A percentile compares a stretch with the other conserved stretches of the same genome.
phyloP scores from a whole-genome alignment of 2,113 vertebrate genomes.

The Bostrychus sinensis region DNA sequence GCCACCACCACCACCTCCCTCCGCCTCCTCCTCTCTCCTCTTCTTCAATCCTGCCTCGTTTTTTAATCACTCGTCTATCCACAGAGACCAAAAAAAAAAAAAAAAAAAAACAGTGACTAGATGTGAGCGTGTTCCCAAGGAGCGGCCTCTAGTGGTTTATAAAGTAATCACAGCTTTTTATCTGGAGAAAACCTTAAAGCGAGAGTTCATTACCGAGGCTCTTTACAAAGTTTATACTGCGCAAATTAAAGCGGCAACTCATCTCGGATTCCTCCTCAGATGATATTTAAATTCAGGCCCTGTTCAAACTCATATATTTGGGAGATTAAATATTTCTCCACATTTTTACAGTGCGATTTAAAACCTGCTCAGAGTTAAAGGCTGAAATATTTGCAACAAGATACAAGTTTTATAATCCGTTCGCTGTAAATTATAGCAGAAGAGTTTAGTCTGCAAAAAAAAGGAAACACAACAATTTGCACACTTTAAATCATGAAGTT shows the following conservation, averaged over 20 bases:
- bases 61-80: conserved; percentile 21
- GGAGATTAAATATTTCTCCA: not conserved
- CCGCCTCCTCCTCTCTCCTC: conserved; percentile 18
- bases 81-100: not conserved
- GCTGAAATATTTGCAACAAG: not conserved
- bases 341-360: not conserved
- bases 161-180: conserved; percentile 6
- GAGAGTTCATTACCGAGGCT: not conserved
- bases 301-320: not conserved
- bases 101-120: not conserved
- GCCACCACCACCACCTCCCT: conserved; percentile 47
- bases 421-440: not conserved
- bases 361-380: not conserved
- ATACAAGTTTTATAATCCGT: not conserved
- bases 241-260: not conserved
- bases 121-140: conserved; percentile 24
- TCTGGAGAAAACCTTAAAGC: not conserved
- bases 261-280: not conserved
- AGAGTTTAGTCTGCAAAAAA: not conserved
- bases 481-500: too few relatives aligned
- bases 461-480: too few relatives aligned
- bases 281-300: not conserved
- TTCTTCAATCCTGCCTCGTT: conserved; percentile 26
- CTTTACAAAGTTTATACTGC: not conserved
- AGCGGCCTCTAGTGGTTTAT: conserved; percentile 53